phyloP scores from a whole-genome alignment of 2,113 vertebrate species.

The Pachycephala philippinensis region DNA sequence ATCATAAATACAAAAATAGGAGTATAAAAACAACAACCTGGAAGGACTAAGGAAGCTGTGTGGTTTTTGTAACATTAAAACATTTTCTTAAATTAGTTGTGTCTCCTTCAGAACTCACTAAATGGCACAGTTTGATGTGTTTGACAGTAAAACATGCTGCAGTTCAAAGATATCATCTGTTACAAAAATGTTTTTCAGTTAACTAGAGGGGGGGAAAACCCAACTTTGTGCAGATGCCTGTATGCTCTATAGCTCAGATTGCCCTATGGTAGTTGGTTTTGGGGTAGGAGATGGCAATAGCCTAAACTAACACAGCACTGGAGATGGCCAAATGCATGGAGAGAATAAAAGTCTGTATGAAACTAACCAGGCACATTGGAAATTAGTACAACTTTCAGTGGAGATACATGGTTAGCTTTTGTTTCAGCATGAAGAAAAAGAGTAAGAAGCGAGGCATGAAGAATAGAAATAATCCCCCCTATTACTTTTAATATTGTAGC shows the following conservation, averaged over 20 bases:
- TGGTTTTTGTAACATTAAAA: not conserved
- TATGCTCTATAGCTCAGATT: not conserved
- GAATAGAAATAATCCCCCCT: not conserved
- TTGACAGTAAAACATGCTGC: constrained; percentile 46
- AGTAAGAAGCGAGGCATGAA: not conserved
- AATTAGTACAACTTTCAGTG: not conserved
- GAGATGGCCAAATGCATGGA: not conserved
- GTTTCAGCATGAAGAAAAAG: not conserved
- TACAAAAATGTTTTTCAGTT: not conserved
- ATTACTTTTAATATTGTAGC: not conserved
- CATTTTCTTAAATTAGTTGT: not conserved
- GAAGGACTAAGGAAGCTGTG: not conserved
- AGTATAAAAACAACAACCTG: not conserved
- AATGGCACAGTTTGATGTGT: constrained; percentile 3
- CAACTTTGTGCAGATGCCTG: not conserved
- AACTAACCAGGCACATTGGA: not conserved
- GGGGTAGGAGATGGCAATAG: not conserved
- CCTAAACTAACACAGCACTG: not conserved
- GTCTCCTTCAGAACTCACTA: not conserved
- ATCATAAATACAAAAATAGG: not conserved
- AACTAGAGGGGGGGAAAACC: not conserved
- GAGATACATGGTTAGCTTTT: not conserved
- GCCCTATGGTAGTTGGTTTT: not conserved
- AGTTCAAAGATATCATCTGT: constrained; percentile 41
- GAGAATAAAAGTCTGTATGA: not conserved